phyloP scores from a whole-genome alignment of 2,113 vertebrate species.

The Ursus arctos region DNA sequence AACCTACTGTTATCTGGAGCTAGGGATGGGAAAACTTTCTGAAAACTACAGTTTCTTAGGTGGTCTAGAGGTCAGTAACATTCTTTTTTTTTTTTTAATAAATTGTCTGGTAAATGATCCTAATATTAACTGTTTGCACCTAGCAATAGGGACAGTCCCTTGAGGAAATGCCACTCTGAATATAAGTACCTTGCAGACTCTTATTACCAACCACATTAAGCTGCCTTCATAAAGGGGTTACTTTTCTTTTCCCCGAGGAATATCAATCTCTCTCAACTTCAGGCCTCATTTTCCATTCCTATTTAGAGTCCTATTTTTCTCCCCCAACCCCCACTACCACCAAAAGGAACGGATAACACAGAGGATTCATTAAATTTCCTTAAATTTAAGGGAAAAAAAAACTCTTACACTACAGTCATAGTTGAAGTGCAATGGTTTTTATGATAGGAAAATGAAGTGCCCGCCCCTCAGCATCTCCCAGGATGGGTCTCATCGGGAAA shows the following conservation, averaged over 20 bases:
- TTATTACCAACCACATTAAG: background rate
- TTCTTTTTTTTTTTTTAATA: background rate
- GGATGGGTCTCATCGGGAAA: background rate
- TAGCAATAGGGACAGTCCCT: background rate
- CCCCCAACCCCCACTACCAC: background rate
- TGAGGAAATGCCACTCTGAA: background rate
- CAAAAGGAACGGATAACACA: background rate
- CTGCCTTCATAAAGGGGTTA: background rate
- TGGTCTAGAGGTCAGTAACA: background rate
- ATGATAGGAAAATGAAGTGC: background rate
- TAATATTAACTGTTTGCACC: background rate
- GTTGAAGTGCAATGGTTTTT: background rate
- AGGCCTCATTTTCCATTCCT: background rate
- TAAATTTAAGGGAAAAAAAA: background rate
- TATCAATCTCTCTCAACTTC: background rate
- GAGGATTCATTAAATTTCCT: background rate
- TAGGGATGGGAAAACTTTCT: conserved; percentile 12
- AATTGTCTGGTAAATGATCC: background rate
- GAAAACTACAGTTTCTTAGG: conserved; percentile 21
- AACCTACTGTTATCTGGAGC: background rate
- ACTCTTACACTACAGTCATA: background rate
- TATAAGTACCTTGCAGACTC: background rate
- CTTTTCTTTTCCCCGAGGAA: background rate
- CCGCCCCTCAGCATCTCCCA: background rate
- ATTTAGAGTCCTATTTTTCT: background rate